These are phyloP conservation scores for Falco concolor DNA, from an alignment of 2,797 vertebrate genomes.

Conservation along the genomic window DNA sequence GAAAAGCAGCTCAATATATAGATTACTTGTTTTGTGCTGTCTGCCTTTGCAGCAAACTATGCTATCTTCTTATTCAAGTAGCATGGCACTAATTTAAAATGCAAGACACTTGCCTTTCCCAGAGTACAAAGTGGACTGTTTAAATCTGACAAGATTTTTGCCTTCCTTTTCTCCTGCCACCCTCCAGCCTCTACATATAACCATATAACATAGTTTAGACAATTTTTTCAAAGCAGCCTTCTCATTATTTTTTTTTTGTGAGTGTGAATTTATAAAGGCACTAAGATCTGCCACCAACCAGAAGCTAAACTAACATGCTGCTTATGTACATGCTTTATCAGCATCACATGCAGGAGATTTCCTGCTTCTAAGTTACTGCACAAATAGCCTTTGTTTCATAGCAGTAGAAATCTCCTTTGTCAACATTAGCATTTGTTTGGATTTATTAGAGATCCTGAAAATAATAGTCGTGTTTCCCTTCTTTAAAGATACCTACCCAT, in stretches of 20 bases:
- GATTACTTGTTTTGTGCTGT: background rate
- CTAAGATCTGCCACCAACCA: background rate
- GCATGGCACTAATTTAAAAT: background rate
- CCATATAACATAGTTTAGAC: background rate
- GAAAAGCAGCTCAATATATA: background rate
- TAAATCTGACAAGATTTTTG: background rate
- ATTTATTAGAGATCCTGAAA: background rate
- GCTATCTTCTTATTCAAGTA: background rate
- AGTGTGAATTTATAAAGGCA: background rate
- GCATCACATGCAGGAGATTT: background rate
- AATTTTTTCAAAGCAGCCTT: background rate
- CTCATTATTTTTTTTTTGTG: background rate
- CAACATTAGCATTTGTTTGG: constrained; percentile 6
- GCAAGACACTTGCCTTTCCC: background rate
- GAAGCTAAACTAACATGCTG: background rate
- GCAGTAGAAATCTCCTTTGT: background rate
- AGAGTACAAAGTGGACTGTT: background rate
- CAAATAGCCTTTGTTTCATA: constrained; percentile 3
- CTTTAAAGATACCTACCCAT: background rate
- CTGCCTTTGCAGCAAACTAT: background rate
- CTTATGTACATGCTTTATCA: background rate
- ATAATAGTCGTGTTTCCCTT: background rate
- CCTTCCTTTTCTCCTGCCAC: background rate
- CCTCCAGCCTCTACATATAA: background rate
- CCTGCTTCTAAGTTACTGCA: background rate